Conservation (phyloP, 2,888 invertebrate species). For the Morpho helenor region DNA sequence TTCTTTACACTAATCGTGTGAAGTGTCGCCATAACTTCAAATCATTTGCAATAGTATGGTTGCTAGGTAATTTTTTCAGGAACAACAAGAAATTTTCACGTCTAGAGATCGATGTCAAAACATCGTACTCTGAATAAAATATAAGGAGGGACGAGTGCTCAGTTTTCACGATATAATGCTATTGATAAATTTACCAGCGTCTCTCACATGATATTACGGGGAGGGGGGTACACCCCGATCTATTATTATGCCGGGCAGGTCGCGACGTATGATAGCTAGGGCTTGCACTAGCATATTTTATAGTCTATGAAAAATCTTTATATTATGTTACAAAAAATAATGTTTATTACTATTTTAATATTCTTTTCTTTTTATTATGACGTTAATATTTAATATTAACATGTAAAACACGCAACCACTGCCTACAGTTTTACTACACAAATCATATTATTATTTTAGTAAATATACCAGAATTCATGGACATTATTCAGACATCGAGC, state of each 20-base stretch:
- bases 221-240: slow-evolving; percentile 63
- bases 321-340: no score
- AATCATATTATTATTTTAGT: no score
- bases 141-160: slow-evolving; percentile 52
- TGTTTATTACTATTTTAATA: no score
- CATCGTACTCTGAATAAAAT: slow-evolving; percentile 65
- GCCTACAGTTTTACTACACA: background rate
- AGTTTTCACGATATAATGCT: slow-evolving; percentile 63
- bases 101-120: slow-evolving; percentile 59
- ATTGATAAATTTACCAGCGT: slow-evolving; percentile 74
- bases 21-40: background rate
- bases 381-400: no score
- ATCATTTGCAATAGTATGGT: slow-evolving; percentile 2
- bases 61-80: slow-evolving; percentile 23
- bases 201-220: slow-evolving; percentile 73
- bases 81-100: slow-evolving; percentile 26
- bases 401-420: no score
- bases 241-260: slow-evolving; percentile 75
- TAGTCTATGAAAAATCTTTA: no score
- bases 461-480: no score
- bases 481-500: no score
- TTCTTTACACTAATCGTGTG: background rate
- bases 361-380: no score
- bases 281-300: slow-evolving; percentile 36
- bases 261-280: slow-evolving; percentile 53